Percentiles rank a stretch among this genome's conserved stretches.
phyloP scores from a whole-genome alignment of 1,140 invertebrate genomes.

The Stratiolaelaps scimitus region DNA sequence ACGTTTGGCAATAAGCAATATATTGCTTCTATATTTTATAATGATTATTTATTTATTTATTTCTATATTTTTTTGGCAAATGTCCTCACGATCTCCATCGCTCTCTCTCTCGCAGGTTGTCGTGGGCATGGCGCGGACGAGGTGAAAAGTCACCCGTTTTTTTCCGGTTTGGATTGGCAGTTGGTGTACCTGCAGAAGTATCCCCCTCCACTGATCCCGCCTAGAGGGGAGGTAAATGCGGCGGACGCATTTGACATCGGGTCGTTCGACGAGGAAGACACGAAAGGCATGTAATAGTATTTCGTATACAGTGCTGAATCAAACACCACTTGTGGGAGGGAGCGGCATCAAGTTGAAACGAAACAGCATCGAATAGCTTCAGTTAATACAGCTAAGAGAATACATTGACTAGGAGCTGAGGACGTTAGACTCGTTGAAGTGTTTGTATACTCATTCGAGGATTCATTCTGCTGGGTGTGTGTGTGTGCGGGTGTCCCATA shows the following conservation, averaged over 20 bases:
- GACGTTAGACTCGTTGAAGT: background rate
- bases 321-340: too few relatives aligned
- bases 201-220: conserved; percentile 91
- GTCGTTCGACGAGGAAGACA: conserved; percentile 99
- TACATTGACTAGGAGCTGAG: too few relatives aligned
- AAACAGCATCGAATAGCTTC: too few relatives aligned
- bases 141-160: conserved; percentile 94
- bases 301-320: background rate
- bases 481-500: conserved; percentile 8
- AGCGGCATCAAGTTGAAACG: too few relatives aligned
- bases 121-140: conserved; percentile 63
- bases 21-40: too few relatives aligned
- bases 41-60: too few relatives aligned
- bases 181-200: conserved; percentile 97
- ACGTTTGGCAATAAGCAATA: too few relatives aligned
- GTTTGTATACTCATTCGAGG: background rate
- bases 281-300: conserved; percentile 82
- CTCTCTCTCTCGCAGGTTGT: conserved; percentile 7
- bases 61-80: too few relatives aligned
- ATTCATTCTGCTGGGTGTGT: conserved; percentile 7
- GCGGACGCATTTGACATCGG: conserved; percentile 99
- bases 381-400: too few relatives aligned
- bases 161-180: conserved; percentile 95
- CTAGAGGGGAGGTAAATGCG: conserved; percentile 96
- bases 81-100: conserved; percentile 18